phyloP scores from a whole-genome alignment of 2,797 vertebrate species.

The Neosalanx taihuensis region DNA sequence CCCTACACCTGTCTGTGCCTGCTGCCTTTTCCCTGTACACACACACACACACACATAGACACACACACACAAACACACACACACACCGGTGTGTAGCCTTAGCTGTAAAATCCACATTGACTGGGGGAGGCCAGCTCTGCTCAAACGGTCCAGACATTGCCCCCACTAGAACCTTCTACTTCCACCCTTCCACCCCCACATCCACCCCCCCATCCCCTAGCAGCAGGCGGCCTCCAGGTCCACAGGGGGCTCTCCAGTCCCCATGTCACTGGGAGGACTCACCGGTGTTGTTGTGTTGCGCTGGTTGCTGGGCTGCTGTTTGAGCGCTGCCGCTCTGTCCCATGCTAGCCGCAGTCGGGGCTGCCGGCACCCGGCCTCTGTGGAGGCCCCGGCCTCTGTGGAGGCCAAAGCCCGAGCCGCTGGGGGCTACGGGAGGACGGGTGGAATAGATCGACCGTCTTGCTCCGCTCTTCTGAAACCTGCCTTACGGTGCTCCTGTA shows the following conservation, averaged over 20 bases:
- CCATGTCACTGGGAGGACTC: conserved; percentile 39
- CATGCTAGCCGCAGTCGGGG: conserved; percentile 58
- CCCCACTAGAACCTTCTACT: background rate
- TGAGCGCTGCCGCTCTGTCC: conserved; percentile 69
- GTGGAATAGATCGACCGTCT: conserved; percentile 26
- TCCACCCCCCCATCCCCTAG: too few species aligned
- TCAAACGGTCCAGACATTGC: background rate
- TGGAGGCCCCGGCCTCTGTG: conserved; percentile 51
- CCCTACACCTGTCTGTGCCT: conserved; percentile 60
- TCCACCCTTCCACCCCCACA: too few species aligned
- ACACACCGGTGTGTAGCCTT: background rate
- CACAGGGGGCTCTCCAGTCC: background rate
- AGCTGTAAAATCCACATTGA: background rate
- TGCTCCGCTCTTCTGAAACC: conserved; percentile 30
- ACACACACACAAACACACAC: too few species aligned
- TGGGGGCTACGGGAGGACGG: conserved; percentile 24
- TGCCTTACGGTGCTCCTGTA: conserved; percentile 43
- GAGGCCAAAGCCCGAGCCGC: conserved; percentile 53
- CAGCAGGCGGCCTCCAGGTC: background rate
- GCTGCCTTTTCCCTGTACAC: conserved; percentile 21
- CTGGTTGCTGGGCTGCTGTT: conserved; percentile 61
- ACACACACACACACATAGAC: conserved; percentile 36
- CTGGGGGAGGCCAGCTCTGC: background rate
- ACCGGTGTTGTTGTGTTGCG: conserved; percentile 59
- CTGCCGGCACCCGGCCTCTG: conserved; percentile 46